Evolutionary conservation across 1,140 invertebrate genomes (phyloP).

Genomic region (Cyclina sinensis): DNA sequence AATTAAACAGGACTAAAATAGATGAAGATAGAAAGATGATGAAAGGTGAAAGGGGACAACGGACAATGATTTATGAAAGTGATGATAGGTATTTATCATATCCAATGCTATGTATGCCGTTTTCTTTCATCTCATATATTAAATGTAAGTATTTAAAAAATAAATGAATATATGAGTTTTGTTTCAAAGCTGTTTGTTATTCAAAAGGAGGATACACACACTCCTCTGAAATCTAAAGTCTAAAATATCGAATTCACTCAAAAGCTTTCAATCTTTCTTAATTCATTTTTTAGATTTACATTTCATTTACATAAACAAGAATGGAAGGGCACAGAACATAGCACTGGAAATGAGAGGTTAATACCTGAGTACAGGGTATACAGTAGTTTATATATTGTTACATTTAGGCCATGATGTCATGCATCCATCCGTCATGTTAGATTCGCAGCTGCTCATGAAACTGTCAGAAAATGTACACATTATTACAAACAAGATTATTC

Average conservation of each 20-base stretch:
- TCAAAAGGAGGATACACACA: no score
- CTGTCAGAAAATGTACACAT: slow-evolving; percentile 52
- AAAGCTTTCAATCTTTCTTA: no score
- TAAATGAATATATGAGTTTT: no score
- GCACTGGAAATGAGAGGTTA: slow-evolving; percentile 13
- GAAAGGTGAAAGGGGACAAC: neutral
- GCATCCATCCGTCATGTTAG: slow-evolving; percentile 72
- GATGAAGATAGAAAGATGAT: no score
- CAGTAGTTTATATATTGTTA: slow-evolving; percentile 26
- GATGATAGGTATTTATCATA: neutral
- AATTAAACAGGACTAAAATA: no score
- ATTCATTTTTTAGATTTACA: no score
- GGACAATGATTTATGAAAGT: neutral
- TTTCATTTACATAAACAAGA: no score
- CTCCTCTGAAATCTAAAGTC: no score
- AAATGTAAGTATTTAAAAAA: neutral
- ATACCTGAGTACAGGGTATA: slow-evolving; percentile 37
- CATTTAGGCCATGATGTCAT: slow-evolving; percentile 64
- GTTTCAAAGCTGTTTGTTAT: no score
- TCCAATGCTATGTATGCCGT: slow-evolving; percentile 26
- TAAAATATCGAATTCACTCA: no score
- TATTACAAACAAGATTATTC: slow-evolving; percentile 41
- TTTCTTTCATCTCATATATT: neutral
- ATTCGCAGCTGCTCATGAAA: slow-evolving; percentile 35
- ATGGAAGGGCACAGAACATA: neutral